These are phyloP conservation scores for Bufo bufo DNA, from an alignment of 2,113 vertebrate species.

Conservation along the genomic window DNA sequence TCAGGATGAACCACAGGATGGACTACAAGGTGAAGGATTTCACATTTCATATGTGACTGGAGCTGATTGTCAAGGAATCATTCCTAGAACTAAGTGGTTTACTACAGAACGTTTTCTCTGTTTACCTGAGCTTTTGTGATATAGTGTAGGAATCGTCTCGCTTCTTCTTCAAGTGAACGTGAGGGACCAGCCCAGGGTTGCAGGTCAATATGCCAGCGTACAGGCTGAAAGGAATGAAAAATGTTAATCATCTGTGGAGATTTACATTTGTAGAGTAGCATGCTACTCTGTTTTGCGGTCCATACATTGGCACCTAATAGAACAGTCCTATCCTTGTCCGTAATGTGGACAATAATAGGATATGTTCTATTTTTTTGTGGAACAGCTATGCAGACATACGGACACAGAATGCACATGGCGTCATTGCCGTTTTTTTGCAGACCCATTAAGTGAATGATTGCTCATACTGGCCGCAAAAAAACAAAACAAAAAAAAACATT, in stretches of 20 bases:
- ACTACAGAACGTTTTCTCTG: conserved; percentile 1
- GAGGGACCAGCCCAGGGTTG: conserved; percentile 85
- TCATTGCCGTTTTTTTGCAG: no score
- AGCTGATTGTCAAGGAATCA: not conserved
- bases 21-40: not conserved
- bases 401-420: no score
- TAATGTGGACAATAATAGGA: no score
- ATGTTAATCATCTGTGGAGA: not conserved
- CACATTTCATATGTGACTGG: not conserved
- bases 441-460: no score
- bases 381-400: no score
- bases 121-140: conserved; percentile 88
- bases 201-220: conserved; percentile 86
- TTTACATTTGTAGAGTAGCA: no score
- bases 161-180: conserved; percentile 84
- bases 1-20: not conserved
- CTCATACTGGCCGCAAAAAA: no score
- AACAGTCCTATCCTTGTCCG: no score
- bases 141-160: conserved; percentile 85
- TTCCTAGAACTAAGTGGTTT: not conserved
- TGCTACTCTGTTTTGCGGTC: no score
- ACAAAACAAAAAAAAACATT: no score
- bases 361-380: no score
- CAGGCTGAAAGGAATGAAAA: conserved; percentile 69
- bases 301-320: no score